These are phyloP conservation scores for Tiliqua scincoides DNA, from an alignment of 2,113 vertebrate genomes.

Conservation along the genomic window DNA sequence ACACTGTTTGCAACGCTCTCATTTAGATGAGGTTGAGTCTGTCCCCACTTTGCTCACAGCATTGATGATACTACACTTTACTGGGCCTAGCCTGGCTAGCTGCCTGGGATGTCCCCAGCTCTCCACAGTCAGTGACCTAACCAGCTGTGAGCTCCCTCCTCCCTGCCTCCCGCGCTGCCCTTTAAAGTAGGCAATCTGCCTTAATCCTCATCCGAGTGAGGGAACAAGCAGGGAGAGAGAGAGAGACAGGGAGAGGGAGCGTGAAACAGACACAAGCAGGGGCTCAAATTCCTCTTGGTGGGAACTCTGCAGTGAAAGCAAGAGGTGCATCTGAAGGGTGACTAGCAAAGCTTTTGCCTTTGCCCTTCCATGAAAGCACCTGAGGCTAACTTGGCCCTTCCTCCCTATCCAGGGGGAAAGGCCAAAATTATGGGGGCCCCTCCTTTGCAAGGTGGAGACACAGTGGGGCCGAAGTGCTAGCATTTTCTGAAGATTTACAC, in stretches of 20 bases:
- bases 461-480: neutral
- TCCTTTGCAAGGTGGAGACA: conserved; percentile 78
- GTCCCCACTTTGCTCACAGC: neutral
- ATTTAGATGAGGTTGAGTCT: neutral
- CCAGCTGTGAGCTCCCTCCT: conserved; percentile 29
- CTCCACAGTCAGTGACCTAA: conserved; percentile 27
- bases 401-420: conserved; percentile 10
- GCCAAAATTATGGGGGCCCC: neutral
- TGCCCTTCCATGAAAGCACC: conserved; percentile 5
- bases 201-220: conserved; percentile 36
- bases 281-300: neutral
- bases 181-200: conserved; percentile 40
- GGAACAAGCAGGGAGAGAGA: conserved; percentile 13
- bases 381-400: neutral
- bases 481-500: neutral
- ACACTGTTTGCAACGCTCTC: too few relatives aligned
- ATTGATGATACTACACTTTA: neutral
- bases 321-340: neutral
- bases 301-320: neutral
- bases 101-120: conserved; percentile 5
- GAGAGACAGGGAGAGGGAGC: neutral
- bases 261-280: neutral
- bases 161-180: conserved; percentile 19
- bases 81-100: neutral
- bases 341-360: neutral